Base-by-base conservation (phyloP, 2,797 vertebrate species). In the Syndactyla subalaris region DNA sequence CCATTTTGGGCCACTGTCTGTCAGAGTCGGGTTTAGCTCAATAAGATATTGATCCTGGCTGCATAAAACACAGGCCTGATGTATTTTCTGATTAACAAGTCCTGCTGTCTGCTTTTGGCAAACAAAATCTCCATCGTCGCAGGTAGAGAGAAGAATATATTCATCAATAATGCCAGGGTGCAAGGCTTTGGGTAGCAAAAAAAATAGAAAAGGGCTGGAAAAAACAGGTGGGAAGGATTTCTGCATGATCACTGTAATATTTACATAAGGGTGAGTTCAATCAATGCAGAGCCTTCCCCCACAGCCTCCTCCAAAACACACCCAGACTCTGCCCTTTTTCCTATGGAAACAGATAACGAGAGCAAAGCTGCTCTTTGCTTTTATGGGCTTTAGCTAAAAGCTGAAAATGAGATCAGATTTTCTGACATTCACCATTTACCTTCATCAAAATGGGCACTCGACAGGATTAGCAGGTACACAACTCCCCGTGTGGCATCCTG, bases 1-100 rank as follows among this genome's bases (percentile, higher is more conserved):
- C 54, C 92, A 43, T 97, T 97, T 96, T 85, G 86, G 85, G 67
- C 71, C 91, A 86, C 93, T 95, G 96, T 96, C 96, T 96, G 96
- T 98, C 97, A 95, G 84, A 87, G 90, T 93, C 77, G 80, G 63
- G 80, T 92, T 97, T 73, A 92, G 97, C 94, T 98, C 98, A 90
- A 98, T 97, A 97, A 49, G 46, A 41, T 98, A 98, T 98, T 95
- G 98, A 99, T 98, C 97, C 97, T 90, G 92, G 95, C 92, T 94
- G 91, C 88, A 83, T 94, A 92, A 76, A 93, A 45, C 85, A 83
- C 67, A 93, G 97, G 94, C 86, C 88, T 88, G 96, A 97, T 97
- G 97, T 97, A 96, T 97, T 97, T 94, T 97, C 98, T 97, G 96
- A 98, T 98, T 98, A 98, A 97, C 96, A 96, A 90, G 90, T 97